Evolutionary conservation across 2,888 invertebrate species (phyloP), one percentile per base, ranked within the genome.

Genomic region (Smittia sp.): DNA sequence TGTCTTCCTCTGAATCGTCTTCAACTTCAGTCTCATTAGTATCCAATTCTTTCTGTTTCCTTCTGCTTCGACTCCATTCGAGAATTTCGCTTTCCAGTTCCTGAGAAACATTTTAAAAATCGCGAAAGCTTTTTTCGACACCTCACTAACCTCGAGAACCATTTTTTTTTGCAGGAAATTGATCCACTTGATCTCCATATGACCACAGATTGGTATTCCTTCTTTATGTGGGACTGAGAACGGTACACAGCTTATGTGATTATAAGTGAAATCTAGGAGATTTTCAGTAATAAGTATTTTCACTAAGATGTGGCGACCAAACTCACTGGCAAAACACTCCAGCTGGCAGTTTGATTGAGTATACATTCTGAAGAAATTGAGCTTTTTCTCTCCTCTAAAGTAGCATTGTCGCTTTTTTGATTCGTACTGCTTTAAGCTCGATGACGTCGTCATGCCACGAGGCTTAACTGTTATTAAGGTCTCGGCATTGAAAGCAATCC

Each of bases 371-470:
- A 89, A 78, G 84, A 89, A 46, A 81, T 80, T 32, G 62, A 89
- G 82, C 75, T 85, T 83, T 25, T 87, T 83, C 77, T 89, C 89
- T 46, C 80, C 80, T 63, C 86, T 85, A 78, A 88, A 89, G 80
- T 84, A 88, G 77, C 89, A 89, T 77, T 87, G 86, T 39, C 89
- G 84, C 75, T 86, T 85, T 79, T 84, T 82, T 0, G 90, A 87
- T 73, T 86, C 85, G 76, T 90, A 90, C 72, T 85, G 84, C 76
- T 83, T 84, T 1, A 91, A 80, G 22, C 88, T 88, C 73, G 85
- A 85, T 0, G 89, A 89, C 1, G 90, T 91, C 1, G 89, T 90
- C 84, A 90, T 90, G 85, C 90, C 90, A 79, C 90, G 89, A 0
- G 91, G 91, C 79, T 89, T 88, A 13, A 91, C 87, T 0, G 89